Evolutionary conservation across 2,888 invertebrate species (phyloP).

Genomic region (Drosophila basisetae): DNA sequence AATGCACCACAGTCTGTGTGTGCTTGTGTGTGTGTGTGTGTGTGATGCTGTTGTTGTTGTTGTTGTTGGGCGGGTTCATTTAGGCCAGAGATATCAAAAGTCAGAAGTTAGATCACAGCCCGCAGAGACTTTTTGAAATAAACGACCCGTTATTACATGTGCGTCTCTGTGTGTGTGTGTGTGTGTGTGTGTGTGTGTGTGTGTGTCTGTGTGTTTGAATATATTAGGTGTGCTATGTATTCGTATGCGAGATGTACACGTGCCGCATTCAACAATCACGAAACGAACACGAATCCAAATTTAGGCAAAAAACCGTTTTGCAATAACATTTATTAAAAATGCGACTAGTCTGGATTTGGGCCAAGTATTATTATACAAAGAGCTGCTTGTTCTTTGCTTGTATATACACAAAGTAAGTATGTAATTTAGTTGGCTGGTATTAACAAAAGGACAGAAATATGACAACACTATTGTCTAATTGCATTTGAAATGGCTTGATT

Average conservation of each 20-base stretch:
- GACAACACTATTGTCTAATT: not conserved
- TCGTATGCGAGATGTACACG: conserved; percentile 3
- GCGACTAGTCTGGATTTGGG: not conserved
- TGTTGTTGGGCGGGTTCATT: conserved; percentile 68
- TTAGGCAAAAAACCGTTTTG: not conserved
- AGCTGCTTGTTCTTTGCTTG: not conserved
- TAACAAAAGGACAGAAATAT: not conserved
- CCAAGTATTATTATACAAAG: not conserved
- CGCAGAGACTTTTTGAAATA: conserved; percentile 62
- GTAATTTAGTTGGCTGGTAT: not conserved
- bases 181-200: conserved; percentile 6
- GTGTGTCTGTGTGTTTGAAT: conserved; percentile 7
- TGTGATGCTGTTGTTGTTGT: conserved; percentile 18
- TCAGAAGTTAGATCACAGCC: conserved; percentile 65
- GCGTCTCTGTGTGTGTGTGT: conserved; percentile 4
- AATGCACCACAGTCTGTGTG: conserved; percentile 49
- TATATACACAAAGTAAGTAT: not conserved
- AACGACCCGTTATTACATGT: conserved; percentile 66
- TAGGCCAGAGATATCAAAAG: conserved; percentile 77
- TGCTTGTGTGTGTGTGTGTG: conserved; percentile 9
- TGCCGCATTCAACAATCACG: conserved; percentile 1
- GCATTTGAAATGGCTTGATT: not conserved
- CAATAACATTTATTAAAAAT: not conserved
- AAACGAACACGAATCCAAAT: not conserved
- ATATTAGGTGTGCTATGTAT: conserved; percentile 30